Percentiles rank a stretch among this genome's conserved stretches.
phyloP scores from a whole-genome alignment of 2,888 invertebrate species.

The Philopedon plagiatum region DNA sequence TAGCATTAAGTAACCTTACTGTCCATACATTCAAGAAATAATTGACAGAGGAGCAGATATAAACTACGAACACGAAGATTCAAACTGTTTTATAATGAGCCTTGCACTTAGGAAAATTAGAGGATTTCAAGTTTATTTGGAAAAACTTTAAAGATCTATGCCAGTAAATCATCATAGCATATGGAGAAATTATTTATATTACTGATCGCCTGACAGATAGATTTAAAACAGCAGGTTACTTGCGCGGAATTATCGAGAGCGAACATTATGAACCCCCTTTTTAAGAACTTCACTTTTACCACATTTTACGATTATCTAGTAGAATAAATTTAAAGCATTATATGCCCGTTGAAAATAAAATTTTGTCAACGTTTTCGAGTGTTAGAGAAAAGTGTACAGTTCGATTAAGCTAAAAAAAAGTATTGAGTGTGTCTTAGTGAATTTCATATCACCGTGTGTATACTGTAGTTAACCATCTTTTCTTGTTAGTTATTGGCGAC shows the following conservation, averaged over 20 bases:
- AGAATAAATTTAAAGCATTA: no score
- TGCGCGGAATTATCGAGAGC: constrained; percentile 55
- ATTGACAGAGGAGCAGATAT: constrained; percentile 56
- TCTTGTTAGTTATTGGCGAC: no score
- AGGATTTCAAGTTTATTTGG: constrained; percentile 55
- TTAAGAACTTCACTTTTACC: constrained; percentile 36
- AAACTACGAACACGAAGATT: constrained; percentile 50
- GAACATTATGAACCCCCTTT: constrained; percentile 52
- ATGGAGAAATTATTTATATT: no score
- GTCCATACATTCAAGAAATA: constrained; percentile 54
- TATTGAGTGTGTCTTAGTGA: no score
- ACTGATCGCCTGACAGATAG: no score
- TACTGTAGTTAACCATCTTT: no score
- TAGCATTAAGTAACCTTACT: constrained; percentile 53
- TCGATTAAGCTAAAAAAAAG: no score
- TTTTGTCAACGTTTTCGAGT: no score
- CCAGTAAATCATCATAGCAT: constrained; percentile 29
- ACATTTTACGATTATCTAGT: constrained; percentile 49
- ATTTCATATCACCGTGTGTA: no score
- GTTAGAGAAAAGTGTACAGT: no score
- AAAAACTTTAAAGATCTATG: constrained; percentile 40
- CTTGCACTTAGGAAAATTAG: constrained; percentile 46
- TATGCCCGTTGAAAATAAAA: no score
- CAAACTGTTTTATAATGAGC: constrained; percentile 49
- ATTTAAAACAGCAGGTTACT: constrained; percentile 50